A percentile compares a stretch with the other conserved stretches of the same genome.
Evolutionary conservation across 2,797 vertebrate species (phyloP).

Genomic region (Channallabes apus): DNA sequence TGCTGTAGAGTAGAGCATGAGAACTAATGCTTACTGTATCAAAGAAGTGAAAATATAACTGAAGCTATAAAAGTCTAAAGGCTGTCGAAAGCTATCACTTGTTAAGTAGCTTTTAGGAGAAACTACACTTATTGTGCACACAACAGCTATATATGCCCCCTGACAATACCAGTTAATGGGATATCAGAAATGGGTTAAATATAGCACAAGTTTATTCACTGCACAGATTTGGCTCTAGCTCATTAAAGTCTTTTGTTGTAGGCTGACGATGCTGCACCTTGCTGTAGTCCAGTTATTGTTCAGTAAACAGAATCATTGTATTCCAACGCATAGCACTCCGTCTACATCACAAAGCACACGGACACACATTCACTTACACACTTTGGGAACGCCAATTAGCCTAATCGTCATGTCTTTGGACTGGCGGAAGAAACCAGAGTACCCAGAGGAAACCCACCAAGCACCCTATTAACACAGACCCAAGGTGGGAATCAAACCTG

Average conservation of each 20-base stretch:
- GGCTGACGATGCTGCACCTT: too few relatives aligned
- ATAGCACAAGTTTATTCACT: neutral
- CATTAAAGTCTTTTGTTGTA: neutral
- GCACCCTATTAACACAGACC: too few relatives aligned
- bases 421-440: too few relatives aligned
- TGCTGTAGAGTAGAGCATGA: conserved; percentile 2
- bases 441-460: too few relatives aligned
- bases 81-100: neutral
- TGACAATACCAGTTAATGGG: conserved; percentile 1
- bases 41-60: conserved; percentile 8
- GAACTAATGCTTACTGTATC: conserved; percentile 8
- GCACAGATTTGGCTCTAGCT: neutral
- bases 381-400: too few relatives aligned
- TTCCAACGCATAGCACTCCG: too few relatives aligned
- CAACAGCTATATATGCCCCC: neutral
- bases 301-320: too few relatives aligned
- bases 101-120: conserved; percentile 12
- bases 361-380: too few relatives aligned
- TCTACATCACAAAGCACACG: too few relatives aligned
- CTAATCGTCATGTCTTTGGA: too few relatives aligned
- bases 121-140: neutral
- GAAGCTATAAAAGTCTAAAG: neutral
- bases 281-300: too few relatives aligned
- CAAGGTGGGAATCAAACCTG: too few relatives aligned
- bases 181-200: neutral